Conservation (phyloP, 2,113 vertebrate species). For the Pygoscelis adeliae region DNA sequence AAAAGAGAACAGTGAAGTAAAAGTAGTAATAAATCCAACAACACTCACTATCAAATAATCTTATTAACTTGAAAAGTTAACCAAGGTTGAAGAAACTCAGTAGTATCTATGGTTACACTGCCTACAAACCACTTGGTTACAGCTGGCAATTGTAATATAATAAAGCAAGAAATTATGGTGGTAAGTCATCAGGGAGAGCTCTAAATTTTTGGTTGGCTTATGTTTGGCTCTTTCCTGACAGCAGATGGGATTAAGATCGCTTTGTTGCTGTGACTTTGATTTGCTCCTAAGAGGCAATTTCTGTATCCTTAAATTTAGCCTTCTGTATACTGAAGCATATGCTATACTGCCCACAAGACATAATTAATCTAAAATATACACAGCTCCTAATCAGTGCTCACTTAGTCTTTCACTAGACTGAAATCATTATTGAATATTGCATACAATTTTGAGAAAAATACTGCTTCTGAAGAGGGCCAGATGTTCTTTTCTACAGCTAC, state of each 20-base stretch:
- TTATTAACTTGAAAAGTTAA: background rate
- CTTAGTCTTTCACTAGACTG: conserved; percentile 5
- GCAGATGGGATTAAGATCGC: background rate
- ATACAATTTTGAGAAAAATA: conserved; percentile 32
- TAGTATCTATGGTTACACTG: background rate
- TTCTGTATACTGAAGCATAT: conserved; percentile 2
- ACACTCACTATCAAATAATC: background rate
- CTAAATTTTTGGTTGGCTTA: background rate
- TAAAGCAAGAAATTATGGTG: background rate
- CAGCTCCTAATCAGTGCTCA: conserved; percentile 16
- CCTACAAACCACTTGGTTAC: background rate
- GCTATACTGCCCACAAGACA: conserved; percentile 32
- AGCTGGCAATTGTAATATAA: background rate
- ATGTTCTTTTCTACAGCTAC: conserved; percentile 35
- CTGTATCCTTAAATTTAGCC: conserved; percentile 28
- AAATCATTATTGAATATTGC: conserved; percentile 35
- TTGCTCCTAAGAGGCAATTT: conserved; percentile 3
- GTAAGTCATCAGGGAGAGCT: background rate
- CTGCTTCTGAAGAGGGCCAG: conserved; percentile 18
- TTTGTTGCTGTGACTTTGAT: background rate
- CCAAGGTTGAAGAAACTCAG: background rate
- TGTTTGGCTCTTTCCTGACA: background rate
- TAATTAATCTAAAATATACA: conserved; percentile 46
- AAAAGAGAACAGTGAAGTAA: background rate
- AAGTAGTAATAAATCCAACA: background rate